These are phyloP conservation scores for Pseudolaguvia tuberculata DNA, from an alignment of 2,113 vertebrate species.

Conservation along the genomic window DNA sequence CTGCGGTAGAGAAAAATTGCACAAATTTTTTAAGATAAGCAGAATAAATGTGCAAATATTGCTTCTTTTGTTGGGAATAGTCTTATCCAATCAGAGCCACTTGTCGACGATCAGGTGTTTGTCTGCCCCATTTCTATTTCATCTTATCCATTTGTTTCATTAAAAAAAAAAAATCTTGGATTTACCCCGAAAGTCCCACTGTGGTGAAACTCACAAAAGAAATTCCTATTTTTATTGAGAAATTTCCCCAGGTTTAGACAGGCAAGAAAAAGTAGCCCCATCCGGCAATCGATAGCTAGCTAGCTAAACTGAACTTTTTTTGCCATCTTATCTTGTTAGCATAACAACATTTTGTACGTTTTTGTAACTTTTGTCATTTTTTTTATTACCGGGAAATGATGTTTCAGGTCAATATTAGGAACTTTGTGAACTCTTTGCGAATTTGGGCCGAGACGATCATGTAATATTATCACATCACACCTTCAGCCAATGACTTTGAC, in stretches of 20 bases:
- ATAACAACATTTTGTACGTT: neutral
- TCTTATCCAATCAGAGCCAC: neutral
- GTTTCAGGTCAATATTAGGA: no score
- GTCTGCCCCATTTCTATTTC: neutral
- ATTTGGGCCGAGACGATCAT: no score
- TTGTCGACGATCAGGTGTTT: no score
- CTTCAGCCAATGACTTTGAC: no score
- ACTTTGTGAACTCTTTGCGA: no score
- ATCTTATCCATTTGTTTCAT: neutral
- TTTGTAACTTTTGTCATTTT: neutral
- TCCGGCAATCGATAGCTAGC: neutral
- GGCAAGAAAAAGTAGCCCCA: neutral
- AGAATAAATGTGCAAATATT: conserved; percentile 39
- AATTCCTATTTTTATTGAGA: neutral
- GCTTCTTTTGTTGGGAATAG: conserved; percentile 24
- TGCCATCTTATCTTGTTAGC: neutral
- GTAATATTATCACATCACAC: no score
- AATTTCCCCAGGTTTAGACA: neutral
- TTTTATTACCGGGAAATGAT: no score
- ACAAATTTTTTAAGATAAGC: conserved; percentile 40
- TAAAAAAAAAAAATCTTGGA: neutral
- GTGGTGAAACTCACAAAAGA: neutral
- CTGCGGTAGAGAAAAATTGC: conserved; percentile 39
- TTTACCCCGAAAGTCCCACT: neutral
- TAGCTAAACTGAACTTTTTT: neutral